Evolutionary conservation across 2,888 invertebrate species (phyloP), one percentile per base, ranked within the genome.

Genomic region (Timandra comae): DNA sequence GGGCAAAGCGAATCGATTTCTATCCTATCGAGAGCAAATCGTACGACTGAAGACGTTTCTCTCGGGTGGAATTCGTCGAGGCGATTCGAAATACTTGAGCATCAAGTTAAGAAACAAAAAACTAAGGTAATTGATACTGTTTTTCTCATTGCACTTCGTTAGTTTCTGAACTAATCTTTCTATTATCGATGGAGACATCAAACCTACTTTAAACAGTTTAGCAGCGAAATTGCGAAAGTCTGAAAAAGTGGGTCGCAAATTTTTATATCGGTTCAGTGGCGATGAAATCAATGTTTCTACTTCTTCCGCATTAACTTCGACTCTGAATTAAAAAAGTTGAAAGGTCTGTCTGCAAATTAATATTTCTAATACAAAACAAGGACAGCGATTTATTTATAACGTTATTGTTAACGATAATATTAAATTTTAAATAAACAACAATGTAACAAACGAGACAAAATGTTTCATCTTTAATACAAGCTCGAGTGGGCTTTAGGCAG

Each of bases 21-120:
- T 60, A 69, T 76, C 77, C 73, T 65, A 73, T 76, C 77, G 71
- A 70, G 79, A 79, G 75, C 75, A 79, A 80, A 82, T 81, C 80
- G 74, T 61, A 74, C 72, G 68, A 63, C 72, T 76, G 74, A 77
- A 80, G 78, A 81, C 71, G 76, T 71, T n/a, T 74, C 70, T 63
- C 63, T 69, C 66, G 64, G 63, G 62, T 61, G 72, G 65, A 76
- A 74, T 69, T 66, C 71, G 69, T 56, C 56, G 50, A 63, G 38
- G 65, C 74, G 63, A 79, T 81, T 72, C 72, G 70, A 77, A 73
- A 72, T 72, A 73, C 71, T 76, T 62, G 64, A 52, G 68, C 65
- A 65, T 67, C 60, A n/a, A n/a, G n/a, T n/a, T n/a, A n/a, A n/a
- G n/a, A n/a, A n/a, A n/a, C n/a, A n/a, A n/a, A n/a, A n/a, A n/a